phyloP scores from a whole-genome alignment of 2,888 invertebrate genomes.

The Platycheirus albimanus region DNA sequence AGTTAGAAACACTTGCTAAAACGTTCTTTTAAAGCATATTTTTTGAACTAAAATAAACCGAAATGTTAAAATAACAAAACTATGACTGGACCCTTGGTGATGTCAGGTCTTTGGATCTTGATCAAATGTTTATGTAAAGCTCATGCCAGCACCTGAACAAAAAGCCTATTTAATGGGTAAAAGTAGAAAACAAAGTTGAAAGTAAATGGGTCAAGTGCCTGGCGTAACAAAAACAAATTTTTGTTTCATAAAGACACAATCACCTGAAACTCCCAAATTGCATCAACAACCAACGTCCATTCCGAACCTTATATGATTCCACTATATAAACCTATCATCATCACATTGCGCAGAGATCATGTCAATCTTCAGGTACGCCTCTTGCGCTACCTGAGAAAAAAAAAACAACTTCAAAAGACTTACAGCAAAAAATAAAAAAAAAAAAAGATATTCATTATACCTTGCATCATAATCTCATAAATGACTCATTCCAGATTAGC shows the following conservation, averaged over 20 bases:
- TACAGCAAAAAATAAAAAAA: too few relatives aligned
- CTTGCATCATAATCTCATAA: slow-evolving; percentile 47
- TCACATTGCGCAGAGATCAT: slow-evolving; percentile 23
- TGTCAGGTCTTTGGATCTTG: too few relatives aligned
- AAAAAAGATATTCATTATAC: slow-evolving; percentile 15
- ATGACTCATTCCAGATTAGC: slow-evolving; percentile 65
- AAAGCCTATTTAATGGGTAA: too few relatives aligned
- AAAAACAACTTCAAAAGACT: slow-evolving; percentile 14
- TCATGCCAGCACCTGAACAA: too few relatives aligned
- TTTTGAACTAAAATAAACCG: too few relatives aligned
- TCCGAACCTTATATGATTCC: neutral
- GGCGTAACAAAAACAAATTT: neutral
- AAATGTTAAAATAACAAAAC: too few relatives aligned
- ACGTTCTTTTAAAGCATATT: too few relatives aligned
- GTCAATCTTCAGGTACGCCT: slow-evolving; percentile 19
- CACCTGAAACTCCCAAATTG: neutral
- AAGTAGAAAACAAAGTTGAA: neutral
- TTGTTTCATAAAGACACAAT: neutral
- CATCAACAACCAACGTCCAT: neutral
- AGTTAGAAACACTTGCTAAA: too few relatives aligned
- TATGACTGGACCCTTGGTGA: too few relatives aligned
- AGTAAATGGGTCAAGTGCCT: neutral
- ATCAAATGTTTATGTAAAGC: too few relatives aligned
- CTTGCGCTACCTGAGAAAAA: slow-evolving; percentile 9
- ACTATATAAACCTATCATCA: neutral